These are phyloP conservation scores for Nomada hirtipes DNA, from an alignment of 2,888 invertebrate species.

Conservation along the genomic window DNA sequence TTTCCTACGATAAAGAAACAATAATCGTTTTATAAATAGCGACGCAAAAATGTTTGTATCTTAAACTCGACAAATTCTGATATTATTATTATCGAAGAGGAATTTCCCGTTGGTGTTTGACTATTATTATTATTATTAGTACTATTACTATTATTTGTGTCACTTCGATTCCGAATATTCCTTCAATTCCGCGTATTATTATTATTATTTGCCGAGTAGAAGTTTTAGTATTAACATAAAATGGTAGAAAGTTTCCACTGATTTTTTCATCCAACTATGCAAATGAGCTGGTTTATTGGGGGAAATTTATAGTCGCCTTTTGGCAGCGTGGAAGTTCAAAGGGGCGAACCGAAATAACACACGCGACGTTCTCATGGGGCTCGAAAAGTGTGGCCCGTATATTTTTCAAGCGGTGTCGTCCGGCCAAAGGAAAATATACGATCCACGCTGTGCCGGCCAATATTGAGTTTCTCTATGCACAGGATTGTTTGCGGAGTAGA, in stretches of 20 bases:
- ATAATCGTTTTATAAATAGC: not conserved
- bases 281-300: constrained; percentile 8
- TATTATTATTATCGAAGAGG: too few relatives aligned
- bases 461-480: constrained; percentile 70
- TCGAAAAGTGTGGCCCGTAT: constrained; percentile 59
- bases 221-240: not conserved
- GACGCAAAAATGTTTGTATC: too few relatives aligned
- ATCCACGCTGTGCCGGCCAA: constrained; percentile 53
- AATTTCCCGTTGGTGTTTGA: too few relatives aligned
- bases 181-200: too few relatives aligned
- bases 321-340: constrained; percentile 52
- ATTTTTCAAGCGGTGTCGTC: constrained; percentile 72
- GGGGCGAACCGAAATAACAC: constrained; percentile 59
- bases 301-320: constrained; percentile 39
- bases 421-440: constrained; percentile 73
- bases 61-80: too few relatives aligned
- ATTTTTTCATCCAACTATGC: not conserved
- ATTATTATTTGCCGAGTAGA: too few relatives aligned
- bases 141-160: too few relatives aligned
- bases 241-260: not conserved
- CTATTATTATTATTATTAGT: too few relatives aligned
- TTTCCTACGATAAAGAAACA: constrained; percentile 58
- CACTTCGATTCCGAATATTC: too few relatives aligned
- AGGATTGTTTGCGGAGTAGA: constrained; percentile 45
- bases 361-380: constrained; percentile 56